Conservation (phyloP, 2,113 vertebrate species). For the Pterocles burchelli region DNA sequence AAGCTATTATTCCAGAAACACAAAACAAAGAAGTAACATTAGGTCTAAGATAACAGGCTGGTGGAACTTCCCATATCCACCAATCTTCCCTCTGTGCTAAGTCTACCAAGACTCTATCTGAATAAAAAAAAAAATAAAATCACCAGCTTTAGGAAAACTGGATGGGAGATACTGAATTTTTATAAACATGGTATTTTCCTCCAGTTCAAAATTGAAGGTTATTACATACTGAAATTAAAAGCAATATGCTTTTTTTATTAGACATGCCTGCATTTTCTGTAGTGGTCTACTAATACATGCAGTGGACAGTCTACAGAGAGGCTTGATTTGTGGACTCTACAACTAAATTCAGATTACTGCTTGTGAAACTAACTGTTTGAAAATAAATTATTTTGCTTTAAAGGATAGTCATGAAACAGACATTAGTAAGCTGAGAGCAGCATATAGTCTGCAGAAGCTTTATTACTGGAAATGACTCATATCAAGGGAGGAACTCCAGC, state of each 20-base stretch:
- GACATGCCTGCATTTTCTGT: not conserved
- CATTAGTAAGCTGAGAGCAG: not conserved
- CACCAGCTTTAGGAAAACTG: not conserved
- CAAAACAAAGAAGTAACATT: not conserved
- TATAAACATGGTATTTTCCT: not conserved
- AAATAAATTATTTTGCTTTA: not conserved
- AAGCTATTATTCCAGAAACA: not conserved
- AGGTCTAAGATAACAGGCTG: not conserved
- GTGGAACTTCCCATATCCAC: not conserved
- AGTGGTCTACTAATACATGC: not conserved
- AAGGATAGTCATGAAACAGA: not conserved
- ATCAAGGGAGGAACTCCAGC: not conserved
- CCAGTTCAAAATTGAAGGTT: not conserved
- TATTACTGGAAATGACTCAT: not conserved
- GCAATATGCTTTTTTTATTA: not conserved
- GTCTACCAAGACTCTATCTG: not conserved
- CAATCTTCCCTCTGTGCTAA: not conserved
- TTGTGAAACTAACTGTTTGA: not conserved
- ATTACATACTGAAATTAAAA: not conserved
- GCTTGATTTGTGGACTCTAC: not conserved
- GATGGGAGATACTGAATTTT: not conserved
- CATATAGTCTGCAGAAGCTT: not conserved
- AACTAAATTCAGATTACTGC: not conserved
- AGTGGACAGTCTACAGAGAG: not conserved
- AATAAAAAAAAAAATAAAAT: no score